phyloP scores from a whole-genome alignment of 2,113 vertebrate species.

The Varanus salvator region DNA sequence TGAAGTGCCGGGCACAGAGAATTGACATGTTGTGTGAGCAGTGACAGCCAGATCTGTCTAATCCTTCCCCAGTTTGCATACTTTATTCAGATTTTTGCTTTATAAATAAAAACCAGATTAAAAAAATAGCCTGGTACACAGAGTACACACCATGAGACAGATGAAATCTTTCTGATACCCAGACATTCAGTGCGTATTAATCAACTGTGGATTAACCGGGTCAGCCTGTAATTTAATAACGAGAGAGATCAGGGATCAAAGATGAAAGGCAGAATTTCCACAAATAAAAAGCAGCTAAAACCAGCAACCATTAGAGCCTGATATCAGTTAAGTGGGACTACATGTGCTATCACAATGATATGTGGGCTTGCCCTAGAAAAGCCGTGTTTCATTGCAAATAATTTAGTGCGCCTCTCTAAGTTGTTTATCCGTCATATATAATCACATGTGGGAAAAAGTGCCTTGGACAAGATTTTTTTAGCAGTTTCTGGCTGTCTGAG shows the following conservation, averaged over 20 bases:
- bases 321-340: constrained; percentile 1
- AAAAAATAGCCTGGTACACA: constrained; percentile 22
- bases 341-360: neutral
- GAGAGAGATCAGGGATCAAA: constrained; percentile 11
- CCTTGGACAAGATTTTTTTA: neutral
- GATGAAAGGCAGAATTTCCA: neutral
- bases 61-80: neutral
- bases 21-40: neutral
- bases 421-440: neutral
- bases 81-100: constrained; percentile 30
- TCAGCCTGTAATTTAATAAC: constrained; percentile 71
- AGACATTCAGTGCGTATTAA: constrained; percentile 60
- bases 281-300: neutral
- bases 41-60: neutral
- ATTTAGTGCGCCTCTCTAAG: neutral
- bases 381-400: neutral
- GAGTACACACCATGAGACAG: constrained; percentile 18
- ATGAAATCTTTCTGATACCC: constrained; percentile 65
- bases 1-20: rapidly evolving
- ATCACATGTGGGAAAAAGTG: neutral
- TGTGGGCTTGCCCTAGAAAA: neutral
- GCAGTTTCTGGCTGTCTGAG: neutral
- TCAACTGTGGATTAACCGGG: constrained; percentile 71
- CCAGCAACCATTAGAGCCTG: constrained; percentile 3
- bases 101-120: constrained; percentile 57